Base-by-base conservation (phyloP, 1,140 invertebrate genomes). In the Achroia grisella region DNA sequence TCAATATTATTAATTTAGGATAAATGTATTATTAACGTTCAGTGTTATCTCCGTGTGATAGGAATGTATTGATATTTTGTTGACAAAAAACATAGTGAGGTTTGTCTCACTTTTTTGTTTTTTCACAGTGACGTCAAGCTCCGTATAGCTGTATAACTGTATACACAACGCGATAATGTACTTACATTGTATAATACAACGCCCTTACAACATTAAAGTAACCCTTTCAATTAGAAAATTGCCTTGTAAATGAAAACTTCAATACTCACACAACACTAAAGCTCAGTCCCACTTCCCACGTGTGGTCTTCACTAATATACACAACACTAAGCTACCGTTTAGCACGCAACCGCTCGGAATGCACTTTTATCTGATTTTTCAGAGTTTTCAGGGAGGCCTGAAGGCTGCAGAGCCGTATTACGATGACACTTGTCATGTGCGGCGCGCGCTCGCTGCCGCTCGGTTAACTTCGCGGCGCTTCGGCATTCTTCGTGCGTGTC, bases 401-500 rank as follows among this genome's bases (percentile, higher is more conserved):
- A 73, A 73, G 67, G 67, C 67, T 76, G 71, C 73, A 65, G 70
- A 53, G 64, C 59, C 52, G 64, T 66, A 62, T 63, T 63, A 65
- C 69, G 71, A 34, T 71, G 80, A 81, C 80, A 75, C 65, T 73
- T 84, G 80, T 73, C 80, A 84, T 74, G 62, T 81, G 75, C 64
- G 64, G 65, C 53, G 49, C 39, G 44, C 41, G 35, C 28, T 80
- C 71, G 71, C 62, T 3, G 3, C 5, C n/a, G 13, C 37, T 65
- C 68, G 71, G 44, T n/a, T 1, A 4, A 6, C n/a, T 35, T 68
- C 77, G 78, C 44, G 8, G 14, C 10, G 17, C 9, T 37, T 57
- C 69, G 69, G 44, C 8, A 8, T 13, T n/a, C 8, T 9, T 67
- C 66, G 69, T 52, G 10, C 10, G 30, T 23, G 2, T 23, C 17